A percentile compares a stretch with the other conserved stretches of the same genome.
These are phyloP conservation scores for Clivina fossor DNA, from an alignment of 2,888 invertebrate genomes.

Conservation along the genomic window DNA sequence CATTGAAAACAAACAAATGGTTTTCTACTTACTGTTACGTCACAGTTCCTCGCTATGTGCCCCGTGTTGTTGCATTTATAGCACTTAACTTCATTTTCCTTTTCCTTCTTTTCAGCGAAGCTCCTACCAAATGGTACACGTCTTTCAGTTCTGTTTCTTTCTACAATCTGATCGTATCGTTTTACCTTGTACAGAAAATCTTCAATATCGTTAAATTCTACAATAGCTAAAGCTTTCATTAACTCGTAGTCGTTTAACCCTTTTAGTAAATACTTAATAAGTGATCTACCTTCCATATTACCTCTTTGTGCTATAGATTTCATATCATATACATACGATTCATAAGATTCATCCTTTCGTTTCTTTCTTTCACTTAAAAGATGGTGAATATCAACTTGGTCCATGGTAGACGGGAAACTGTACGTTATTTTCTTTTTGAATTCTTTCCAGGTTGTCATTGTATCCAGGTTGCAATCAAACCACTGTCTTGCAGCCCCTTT, in stretches of 20 bases:
- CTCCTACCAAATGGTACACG: neutral
- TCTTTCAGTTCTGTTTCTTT: neutral
- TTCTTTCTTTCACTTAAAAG: constrained; percentile 18
- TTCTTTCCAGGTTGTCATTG: constrained; percentile 12
- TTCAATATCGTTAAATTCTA: neutral
- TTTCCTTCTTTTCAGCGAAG: neutral
- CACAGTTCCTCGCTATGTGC: neutral
- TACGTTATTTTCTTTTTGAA: constrained; percentile 11
- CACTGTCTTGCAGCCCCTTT: constrained; percentile 38
- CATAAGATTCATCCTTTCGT: constrained; percentile 17
- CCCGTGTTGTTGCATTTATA: neutral
- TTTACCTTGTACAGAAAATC: neutral
- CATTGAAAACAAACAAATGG: neutral
- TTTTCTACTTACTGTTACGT: neutral
- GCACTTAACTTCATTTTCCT: neutral
- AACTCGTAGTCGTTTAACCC: neutral
- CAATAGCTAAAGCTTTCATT: neutral
- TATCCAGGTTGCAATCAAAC: constrained; percentile 34
- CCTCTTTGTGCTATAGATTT: constrained; percentile 24
- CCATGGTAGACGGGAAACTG: constrained; percentile 10
- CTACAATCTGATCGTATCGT: neutral
- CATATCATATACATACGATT: constrained; percentile 25
- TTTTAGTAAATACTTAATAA: constrained; percentile 16
- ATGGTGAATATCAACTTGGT: constrained; percentile 21
- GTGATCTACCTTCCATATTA: constrained; percentile 5